Evolutionary conservation across 2,797 vertebrate species (phyloP), one percentile per base, ranked within the genome.

Genomic region (Pteronotus mesoamericanus): DNA sequence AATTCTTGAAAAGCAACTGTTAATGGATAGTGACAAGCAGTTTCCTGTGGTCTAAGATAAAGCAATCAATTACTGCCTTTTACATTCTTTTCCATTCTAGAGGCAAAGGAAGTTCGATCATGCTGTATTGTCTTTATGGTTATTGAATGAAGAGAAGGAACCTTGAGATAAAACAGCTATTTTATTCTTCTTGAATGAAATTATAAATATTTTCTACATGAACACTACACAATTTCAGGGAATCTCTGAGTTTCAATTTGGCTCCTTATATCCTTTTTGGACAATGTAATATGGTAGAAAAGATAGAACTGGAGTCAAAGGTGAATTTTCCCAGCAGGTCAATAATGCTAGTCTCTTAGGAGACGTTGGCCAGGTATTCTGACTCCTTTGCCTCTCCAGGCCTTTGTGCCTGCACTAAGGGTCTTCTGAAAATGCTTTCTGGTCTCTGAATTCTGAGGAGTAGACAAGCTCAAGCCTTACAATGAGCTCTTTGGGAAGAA

Each of bases 31-130:
- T 94, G 97, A 97, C 97, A 97, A 97, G 95, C 66, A 86, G 93
- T 97, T 98, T 98, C 98, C 97, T 97, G 96, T 91, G 93, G 97
- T 95, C 96, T 97, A 96, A 97, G 96, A 98, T 97, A 92, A 97
- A 97, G 79, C 78, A 95, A 96, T 97, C 95, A 98, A 48, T 98
- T 98, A 97, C 44, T 97, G 71, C 46, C 42, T 98, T 98, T 97
- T 94, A 93, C 57, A 8, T 96, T 97, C 61, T 98, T 97, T 97
- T 95, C 95, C 96, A 94, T 96, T 98, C 91, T 92, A 97, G 72
- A 98, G 59, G 59, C 92, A 96, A 95, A 97, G 98, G 93, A 91
- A 34, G 75, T 87, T 97, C 91, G 53, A 57, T 95, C 93, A 26
- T 9, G 32, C 95, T 96, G 24, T 94, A 32, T 22, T 55, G 24